Percentiles rank a stretch among this genome's conserved stretches.
phyloP scores from a whole-genome alignment of 2,888 invertebrate species.

The Andrena flavipes region DNA sequence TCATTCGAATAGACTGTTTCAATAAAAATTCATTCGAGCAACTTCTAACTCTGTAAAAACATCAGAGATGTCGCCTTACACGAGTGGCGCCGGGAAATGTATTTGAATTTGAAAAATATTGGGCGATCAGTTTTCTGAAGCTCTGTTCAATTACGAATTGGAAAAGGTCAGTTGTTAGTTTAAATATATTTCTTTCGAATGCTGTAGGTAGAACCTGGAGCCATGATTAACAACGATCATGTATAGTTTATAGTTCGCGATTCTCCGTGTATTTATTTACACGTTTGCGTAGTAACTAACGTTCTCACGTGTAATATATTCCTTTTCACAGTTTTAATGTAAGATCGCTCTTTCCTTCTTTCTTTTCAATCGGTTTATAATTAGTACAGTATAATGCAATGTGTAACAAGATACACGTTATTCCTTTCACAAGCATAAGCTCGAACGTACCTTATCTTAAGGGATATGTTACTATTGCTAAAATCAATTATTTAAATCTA shows the following conservation, averaged over 20 bases:
- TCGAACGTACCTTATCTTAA: conserved; percentile 68
- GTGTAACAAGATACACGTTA: conserved; percentile 64
- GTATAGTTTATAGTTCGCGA: conserved; percentile 69
- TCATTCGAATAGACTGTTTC: neutral
- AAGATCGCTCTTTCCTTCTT: conserved; percentile 48
- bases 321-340: conserved; percentile 63
- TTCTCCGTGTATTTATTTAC: conserved; percentile 50
- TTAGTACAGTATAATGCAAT: conserved; percentile 65
- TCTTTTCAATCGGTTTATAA: conserved; percentile 46
- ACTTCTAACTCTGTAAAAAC: neutral
- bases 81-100: neutral
- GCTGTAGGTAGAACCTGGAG: conserved; percentile 80
- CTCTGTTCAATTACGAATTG: conserved; percentile 30
- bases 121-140: neutral
- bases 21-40: neutral
- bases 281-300: conserved; percentile 66
- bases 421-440: conserved; percentile 64
- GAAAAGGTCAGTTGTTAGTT: conserved; percentile 59
- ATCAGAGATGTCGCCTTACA: neutral
- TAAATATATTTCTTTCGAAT: conserved; percentile 76
- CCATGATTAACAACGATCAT: conserved; percentile 81
- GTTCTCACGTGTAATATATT: conserved; percentile 61
- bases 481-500: conserved; percentile 54
- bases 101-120: neutral
- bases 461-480: conserved; percentile 57